Conservation (phyloP, 2,797 vertebrate genomes). For the Thamnophis elegans region DNA sequence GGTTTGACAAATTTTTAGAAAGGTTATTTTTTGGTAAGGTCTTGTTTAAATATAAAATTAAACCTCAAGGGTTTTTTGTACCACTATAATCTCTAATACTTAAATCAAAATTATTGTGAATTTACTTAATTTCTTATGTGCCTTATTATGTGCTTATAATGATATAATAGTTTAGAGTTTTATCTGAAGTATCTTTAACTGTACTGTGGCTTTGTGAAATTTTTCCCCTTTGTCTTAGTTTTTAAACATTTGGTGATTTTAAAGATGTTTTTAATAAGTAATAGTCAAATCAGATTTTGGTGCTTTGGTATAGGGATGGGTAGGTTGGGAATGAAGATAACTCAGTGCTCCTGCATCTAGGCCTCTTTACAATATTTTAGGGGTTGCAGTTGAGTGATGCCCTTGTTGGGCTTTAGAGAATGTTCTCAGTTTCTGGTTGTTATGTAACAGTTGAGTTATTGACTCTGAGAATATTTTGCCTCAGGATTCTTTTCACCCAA, state of each 20-base stretch:
- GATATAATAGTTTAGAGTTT: conserved; percentile 76
- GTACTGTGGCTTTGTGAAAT: conserved; percentile 74
- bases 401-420: conserved; percentile 47
- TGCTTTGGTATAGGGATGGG: conserved; percentile 67
- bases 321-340: conserved; percentile 32
- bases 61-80: conserved; percentile 80
- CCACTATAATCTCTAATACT: conserved; percentile 79
- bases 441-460: conserved; percentile 39
- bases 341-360: conserved; percentile 33
- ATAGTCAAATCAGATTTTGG: conserved; percentile 68
- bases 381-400: conserved; percentile 24
- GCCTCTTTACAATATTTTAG: conserved; percentile 46
- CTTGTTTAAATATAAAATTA: conserved; percentile 75
- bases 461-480: conserved; percentile 50
- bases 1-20: conserved; percentile 82
- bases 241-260: conserved; percentile 66
- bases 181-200: conserved; percentile 75
- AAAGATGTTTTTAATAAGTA: conserved; percentile 67
- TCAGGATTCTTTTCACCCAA: conserved; percentile 54
- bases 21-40: conserved; percentile 83
- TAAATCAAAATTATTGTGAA: conserved; percentile 79
- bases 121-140: conserved; percentile 84
- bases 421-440: conserved; percentile 39
- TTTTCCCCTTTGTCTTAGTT: conserved; percentile 62
- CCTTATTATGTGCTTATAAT: conserved; percentile 84